phyloP scores from a whole-genome alignment of 2,888 invertebrate genomes.

The Tetragonisca angustula region DNA sequence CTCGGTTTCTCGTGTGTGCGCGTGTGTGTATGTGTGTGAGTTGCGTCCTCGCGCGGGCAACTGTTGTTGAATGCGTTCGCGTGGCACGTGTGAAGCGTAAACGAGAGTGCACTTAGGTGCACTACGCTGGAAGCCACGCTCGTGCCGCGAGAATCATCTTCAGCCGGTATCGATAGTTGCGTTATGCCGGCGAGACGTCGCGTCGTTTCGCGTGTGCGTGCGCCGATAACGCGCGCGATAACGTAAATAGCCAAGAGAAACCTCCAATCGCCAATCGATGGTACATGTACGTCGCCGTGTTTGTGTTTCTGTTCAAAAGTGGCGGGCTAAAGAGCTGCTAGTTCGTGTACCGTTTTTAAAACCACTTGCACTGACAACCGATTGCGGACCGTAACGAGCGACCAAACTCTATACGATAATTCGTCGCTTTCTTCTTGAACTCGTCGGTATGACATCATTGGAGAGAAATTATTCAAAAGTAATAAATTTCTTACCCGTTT shows the following conservation, averaged over 20 bases:
- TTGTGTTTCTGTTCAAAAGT: background rate
- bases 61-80: background rate
- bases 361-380: no score
- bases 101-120: conserved; percentile 51
- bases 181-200: conserved; percentile 26
- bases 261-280: background rate
- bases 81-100: conserved; percentile 46
- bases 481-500: no score
- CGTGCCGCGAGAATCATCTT: conserved; percentile 19
- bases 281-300: background rate
- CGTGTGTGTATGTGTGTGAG: background rate
- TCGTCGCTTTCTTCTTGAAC: no score
- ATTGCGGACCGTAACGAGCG: no score
- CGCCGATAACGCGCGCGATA: conserved; percentile 57
- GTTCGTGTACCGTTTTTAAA: background rate
- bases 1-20: background rate
- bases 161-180: conserved; percentile 54
- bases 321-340: background rate
- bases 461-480: no score
- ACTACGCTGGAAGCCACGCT: conserved; percentile 36
- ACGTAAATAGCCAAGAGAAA: conserved; percentile 45
- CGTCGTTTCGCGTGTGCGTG: conserved; percentile 34
- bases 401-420: no score
- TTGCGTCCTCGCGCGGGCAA: background rate
- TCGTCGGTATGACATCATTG: no score